Evolutionary conservation across 2,797 vertebrate genomes (phyloP).

Genomic region (Hirundo rustica): DNA sequence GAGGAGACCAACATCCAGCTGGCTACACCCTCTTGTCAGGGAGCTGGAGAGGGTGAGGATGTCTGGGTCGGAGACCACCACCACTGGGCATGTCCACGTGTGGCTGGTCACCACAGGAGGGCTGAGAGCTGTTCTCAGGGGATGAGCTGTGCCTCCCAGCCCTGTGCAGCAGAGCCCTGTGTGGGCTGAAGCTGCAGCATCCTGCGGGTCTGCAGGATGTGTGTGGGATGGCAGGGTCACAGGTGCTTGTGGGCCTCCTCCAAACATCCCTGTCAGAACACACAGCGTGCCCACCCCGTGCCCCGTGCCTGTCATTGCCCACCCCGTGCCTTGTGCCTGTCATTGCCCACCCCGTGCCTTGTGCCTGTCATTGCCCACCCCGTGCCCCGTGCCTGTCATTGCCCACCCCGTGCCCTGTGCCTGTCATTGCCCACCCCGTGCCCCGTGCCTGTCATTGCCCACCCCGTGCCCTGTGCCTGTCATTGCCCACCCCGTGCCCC

Average conservation of each 20-base stretch:
- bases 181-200: neutral
- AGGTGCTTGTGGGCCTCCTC: neutral
- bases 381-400: neutral
- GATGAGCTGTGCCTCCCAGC: neutral
- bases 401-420: no score
- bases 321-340: no score
- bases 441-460: neutral
- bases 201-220: accelerated
- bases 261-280: neutral
- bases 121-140: neutral
- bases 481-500: neutral
- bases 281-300: neutral
- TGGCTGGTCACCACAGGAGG: neutral
- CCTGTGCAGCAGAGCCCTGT: neutral
- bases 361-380: neutral
- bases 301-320: no score
- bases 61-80: neutral
- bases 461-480: no score
- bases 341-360: neutral
- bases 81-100: accelerated
- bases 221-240: neutral
- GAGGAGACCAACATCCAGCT: neutral
- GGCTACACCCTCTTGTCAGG: neutral
- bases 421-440: no score
- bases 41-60: neutral